Evolutionary conservation across 2,113 vertebrate genomes (phyloP).

Genomic region (Pollimyrus isidori): DNA sequence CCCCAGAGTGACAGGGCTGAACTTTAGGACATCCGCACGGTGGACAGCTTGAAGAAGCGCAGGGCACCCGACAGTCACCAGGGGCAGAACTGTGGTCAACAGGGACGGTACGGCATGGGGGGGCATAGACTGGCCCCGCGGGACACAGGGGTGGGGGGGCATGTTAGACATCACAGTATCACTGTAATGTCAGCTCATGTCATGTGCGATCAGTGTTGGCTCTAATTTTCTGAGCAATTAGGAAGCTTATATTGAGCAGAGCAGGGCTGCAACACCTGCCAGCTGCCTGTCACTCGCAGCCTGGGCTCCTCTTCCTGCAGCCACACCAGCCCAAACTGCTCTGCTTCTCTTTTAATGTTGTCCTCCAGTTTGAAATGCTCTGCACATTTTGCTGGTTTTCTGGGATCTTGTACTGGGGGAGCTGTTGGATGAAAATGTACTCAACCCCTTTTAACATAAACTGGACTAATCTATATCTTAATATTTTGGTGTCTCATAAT

Average conservation of each 20-base stretch:
- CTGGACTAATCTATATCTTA: not conserved
- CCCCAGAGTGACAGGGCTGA: slow-evolving; percentile 56
- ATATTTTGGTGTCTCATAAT: not conserved
- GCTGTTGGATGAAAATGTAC: not conserved
- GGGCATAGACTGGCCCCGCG: slow-evolving; percentile 20
- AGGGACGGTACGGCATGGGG: slow-evolving; percentile 44
- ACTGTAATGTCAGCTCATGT: slow-evolving; percentile 59
- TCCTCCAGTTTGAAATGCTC: not conserved
- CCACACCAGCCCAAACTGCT: not conserved
- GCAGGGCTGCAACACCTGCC: slow-evolving; percentile 38
- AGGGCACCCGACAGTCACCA: slow-evolving; percentile 61
- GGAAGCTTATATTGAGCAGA: slow-evolving; percentile 64
- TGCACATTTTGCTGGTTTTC: not conserved
- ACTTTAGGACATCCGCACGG: slow-evolving; percentile 57
- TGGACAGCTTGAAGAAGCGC: slow-evolving; percentile 58
- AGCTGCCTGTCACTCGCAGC: not conserved
- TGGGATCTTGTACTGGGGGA: not conserved
- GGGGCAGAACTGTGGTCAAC: slow-evolving; percentile 56
- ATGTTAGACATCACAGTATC: slow-evolving; percentile 47
- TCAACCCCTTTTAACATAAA: not conserved
- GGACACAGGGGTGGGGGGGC: slow-evolving; percentile 18
- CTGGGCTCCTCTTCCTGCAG: not conserved
- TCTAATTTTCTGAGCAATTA: slow-evolving; percentile 74
- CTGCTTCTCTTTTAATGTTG: not conserved
- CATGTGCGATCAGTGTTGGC: slow-evolving; percentile 61